Evolutionary conservation across 2,113 vertebrate species (phyloP), one percentile per base, ranked within the genome.

Genomic region (Diphyllodes magnificus): DNA sequence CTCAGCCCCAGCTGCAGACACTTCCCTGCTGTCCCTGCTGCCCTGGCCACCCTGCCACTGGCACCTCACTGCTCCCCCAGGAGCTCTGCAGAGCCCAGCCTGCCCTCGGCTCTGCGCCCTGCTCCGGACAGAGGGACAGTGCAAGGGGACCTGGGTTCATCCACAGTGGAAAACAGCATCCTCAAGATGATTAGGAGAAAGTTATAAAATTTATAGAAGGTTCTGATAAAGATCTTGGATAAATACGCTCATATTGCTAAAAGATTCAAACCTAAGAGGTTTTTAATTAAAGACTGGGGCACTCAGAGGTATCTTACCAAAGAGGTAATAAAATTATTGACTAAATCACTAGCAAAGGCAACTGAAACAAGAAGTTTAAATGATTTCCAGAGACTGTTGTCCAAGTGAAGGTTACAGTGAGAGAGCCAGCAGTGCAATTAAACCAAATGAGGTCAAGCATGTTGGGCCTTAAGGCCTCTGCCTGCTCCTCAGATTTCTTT

Each of bases 361-460:
- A 94, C 85, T 49, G 82, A 95, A 94, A 80, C 79, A 96, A 95
- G 37, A 60, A 90, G 88, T 95, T 92, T 93, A 97, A 96, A 96
- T 95, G 54, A 95, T 94, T 96, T 94, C 95, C 91, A 97, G 90
- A 95, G 80, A 94, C 88, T 83, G 83, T 90, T 96, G 84, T 87
- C 80, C 91, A 86, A 88, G 63, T 70, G 88, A 92, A 94, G 94
- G 86, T 64, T 93, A 71, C 39, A 92, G 90, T 73, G 68, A 93
- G 76, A 91, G 87, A 95, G 90, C 82, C 82, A 95, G 90, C 83
- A 84, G 91, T 75, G 88, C 95, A 94, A 86, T 96, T 97, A 95
- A 96, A 94, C 76, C 90, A 96, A 97, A 95, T 95, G 93, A 97
- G 96, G 94, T 95, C 95, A 95, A 94, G 91, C 82, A 86, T 86